Base-by-base conservation (phyloP, 1,140 invertebrate species). In the Leptoteleia sp. region DNA sequence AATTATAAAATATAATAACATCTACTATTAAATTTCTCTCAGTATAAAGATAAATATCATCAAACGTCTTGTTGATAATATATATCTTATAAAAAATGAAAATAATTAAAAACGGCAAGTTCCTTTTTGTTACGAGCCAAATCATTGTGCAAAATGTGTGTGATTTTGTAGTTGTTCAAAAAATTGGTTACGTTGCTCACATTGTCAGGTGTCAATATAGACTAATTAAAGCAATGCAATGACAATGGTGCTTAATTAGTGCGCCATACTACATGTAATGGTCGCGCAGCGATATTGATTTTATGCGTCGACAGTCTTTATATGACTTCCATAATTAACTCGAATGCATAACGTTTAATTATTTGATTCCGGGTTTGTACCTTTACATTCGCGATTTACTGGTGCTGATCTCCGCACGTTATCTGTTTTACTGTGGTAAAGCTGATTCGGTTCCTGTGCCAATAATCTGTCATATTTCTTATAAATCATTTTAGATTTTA, bases 191-290 rank as follows among this genome's bases (percentile, higher is more conserved):
- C 12, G 3, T 4, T 37, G 3, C 4, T 12, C 33, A 37, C 6
- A 65, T n/a, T 35, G 22, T 19, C n/a, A 19, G 3, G 19, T 22
- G 11, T 67, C 62, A 75, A 68, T 43, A 68, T 62, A 43, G 62
- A 43, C 61, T 76, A 67, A 76, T 76, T 80, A 61, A 65, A 72
- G 65, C 54, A 65, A 65, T 57, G 47, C 31, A 64, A 42, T 22
- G 42, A 50, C 59, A 71, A 71, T 77, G 55, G 40, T 38, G 35
- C 43, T 55, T 64, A 77, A 77, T 77, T 65, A 64, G 38, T 22
- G 16, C 38, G 68, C 40, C 47, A 52, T 59, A 9, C 25, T 19
- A 40, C 31, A 38, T 52, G 67, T 37, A 55, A 52, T 61, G 38
- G 54, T 61, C 25, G 47, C 29, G 27, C 11, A 4, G 37, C 29